These are phyloP conservation scores for Alectura lathami DNA, from an alignment of 2,113 vertebrate genomes.

Conservation along the genomic window DNA sequence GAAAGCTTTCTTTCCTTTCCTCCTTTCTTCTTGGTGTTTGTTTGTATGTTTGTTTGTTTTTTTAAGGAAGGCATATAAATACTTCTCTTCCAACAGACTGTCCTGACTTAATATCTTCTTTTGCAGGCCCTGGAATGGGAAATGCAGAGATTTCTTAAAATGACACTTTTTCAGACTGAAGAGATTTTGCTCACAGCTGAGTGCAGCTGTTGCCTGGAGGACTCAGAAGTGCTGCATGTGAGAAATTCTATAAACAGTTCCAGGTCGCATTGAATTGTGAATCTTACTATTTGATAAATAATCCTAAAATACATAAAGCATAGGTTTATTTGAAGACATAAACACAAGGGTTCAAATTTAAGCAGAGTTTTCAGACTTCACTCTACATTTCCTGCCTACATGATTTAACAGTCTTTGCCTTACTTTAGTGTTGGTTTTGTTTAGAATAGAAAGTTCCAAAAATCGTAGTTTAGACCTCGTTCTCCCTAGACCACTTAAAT, in stretches of 20 bases:
- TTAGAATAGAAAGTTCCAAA: not conserved
- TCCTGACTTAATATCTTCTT: slow-evolving; percentile 40
- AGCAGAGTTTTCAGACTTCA: not conserved
- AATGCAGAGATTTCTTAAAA: slow-evolving; percentile 16
- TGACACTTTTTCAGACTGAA: not conserved
- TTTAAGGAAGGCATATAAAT: not conserved
- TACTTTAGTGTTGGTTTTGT: not conserved
- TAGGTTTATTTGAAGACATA: not conserved
- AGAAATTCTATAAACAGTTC: slow-evolving; percentile 13
- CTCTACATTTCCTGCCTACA: not conserved
- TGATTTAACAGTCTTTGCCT: not conserved
- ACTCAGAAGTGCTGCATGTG: not conserved
- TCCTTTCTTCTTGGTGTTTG: not conserved
- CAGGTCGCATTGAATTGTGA: not conserved
- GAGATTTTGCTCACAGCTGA: not conserved
- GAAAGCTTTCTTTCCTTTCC: not conserved
- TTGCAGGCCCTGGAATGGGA: not conserved
- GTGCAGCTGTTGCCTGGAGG: not conserved
- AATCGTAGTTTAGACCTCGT: not conserved
- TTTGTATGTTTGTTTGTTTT: no score
- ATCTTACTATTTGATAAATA: slow-evolving; percentile 2
- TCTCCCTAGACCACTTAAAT: not conserved
- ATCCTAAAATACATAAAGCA: not conserved
- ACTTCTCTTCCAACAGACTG: slow-evolving; percentile 9
- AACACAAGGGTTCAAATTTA: not conserved